A percentile compares a stretch with the other conserved stretches of the same genome.
phyloP scores from a whole-genome alignment of 53 echinoderm and acorn worm species.

The Apostichopus leukothele region DNA sequence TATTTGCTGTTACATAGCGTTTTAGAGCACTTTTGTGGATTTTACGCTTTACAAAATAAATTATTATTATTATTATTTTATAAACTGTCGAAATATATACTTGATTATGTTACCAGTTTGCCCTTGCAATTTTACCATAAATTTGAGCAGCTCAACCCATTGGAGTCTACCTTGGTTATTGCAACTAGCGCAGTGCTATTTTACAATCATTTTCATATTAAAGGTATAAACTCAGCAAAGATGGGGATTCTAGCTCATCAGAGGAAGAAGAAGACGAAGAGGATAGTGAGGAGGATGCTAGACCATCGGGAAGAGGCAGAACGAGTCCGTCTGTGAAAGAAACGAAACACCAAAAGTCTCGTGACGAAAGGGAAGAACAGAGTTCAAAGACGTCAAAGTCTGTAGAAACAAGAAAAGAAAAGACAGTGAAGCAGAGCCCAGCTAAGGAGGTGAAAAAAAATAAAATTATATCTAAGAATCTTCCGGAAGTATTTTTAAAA shows the following conservation, averaged over 20 bases:
- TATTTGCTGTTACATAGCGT: no score
- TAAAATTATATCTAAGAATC: no score
- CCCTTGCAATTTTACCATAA: no score
- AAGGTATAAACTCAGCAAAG: slow-evolving; percentile 39
- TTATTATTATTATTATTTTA: no score
- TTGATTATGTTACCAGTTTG: no score
- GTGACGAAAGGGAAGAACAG: neutral
- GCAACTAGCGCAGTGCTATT: no score
- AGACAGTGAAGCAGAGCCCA: neutral
- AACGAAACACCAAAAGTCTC: neutral
- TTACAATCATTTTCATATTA: neutral
- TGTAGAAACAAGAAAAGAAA: neutral
- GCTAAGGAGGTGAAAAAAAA: neutral
- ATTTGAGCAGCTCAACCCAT: no score
- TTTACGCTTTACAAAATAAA: no score
- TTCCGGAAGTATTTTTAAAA: no score
- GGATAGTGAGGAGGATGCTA: slow-evolving; percentile 12
- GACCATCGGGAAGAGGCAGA: neutral
- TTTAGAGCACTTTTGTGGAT: no score
- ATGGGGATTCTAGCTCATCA: slow-evolving; percentile 69
- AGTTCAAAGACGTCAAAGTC: neutral
- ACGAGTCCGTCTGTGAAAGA: neutral
- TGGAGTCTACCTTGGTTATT: no score
- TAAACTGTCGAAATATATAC: no score
- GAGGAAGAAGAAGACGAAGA: slow-evolving; percentile 71